Evolutionary conservation across 2,888 invertebrate species (phyloP), one percentile per base, ranked within the genome.

Genomic region (Tachina grossa): DNA sequence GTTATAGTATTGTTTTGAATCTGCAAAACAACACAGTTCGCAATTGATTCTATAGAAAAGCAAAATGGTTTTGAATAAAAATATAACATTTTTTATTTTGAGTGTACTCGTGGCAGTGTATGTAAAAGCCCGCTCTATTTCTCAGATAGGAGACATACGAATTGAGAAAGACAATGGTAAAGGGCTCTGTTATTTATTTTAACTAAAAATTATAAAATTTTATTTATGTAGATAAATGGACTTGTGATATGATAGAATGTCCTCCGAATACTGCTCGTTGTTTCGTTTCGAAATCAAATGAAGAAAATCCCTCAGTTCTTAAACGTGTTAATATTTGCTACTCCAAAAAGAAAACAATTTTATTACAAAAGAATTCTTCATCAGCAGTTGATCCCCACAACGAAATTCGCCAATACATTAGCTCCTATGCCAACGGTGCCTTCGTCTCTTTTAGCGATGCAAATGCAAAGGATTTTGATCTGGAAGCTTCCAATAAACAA

Each of bases 191-290:
- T 14, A 55, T 45, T n/a, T 61, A 31, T 31, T 31, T 31, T 55
- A 51, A 75, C 41, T 59, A 49, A 31, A n/a, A 9, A 57, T 5
- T 65, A 31, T 14, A 9, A 16, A n/a, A 6, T 13, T 39, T n/a
- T 19, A 5, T 49, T 8, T 47, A 47, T 79, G 4, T 39, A 88
- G 88, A 66, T 10, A 57, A 65, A 55, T 87, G 84, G 80, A 2
- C 49, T 14, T 88, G 88, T 53, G 87, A 75, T 61, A 61, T 61
- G 10, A 78, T 86, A 8, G 16, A 41, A 6, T 88, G 88, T 71
- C 88, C 88, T 1, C 9, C 6, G 2, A 31, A 31, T 2, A 41
- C 63, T 3, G 43, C 55, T 53, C 79, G 79, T 13, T 87, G 87
- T 63, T 68, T 59, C n/a, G 69, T 87, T 14, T 53, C 82, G 1